Base-by-base conservation (phyloP, 2,113 vertebrate genomes). In the Bos indicus region DNA sequence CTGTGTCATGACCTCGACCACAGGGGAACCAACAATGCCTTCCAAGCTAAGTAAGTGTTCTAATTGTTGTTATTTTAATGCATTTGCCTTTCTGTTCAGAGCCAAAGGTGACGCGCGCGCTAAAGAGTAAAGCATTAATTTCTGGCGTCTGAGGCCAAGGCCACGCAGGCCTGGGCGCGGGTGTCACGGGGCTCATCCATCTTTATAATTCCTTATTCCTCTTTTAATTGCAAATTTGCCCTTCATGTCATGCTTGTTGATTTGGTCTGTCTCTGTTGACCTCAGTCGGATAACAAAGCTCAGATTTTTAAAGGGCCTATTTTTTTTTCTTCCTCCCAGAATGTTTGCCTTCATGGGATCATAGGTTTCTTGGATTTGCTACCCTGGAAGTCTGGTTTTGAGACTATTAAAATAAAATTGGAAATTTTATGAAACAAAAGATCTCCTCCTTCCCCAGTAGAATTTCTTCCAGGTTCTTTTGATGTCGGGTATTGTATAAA, bases 21-120 rank as follows among this genome's bases (percentile, higher is more conserved):
- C 99, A 99, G 99, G 98, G 99, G 99, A 98, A 99, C 99, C 98
- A 99, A 99, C 99, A 99, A 99, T 96, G 99, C 99, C 98, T 99
- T 99, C 98, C 99, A 99, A 98, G 99, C 99, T 97, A 99, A 99
- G 99, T 99, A 99, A 99, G 99, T 99, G 95, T 97, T 98, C 98
- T 98, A 96, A 98, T 98, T 99, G 98, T 98, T 98, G 98, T 98
- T 98, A 98, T 97, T 99, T 98, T 99, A 99, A 99, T 98, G 98
- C 98, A 97, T 90, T 98, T 99, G 98, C 98, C 97, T 98, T 98
- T 98, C 97, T 97, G 57, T 7, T 88, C 94, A 90, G 98, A 98
- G 98, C 98, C 98, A 98, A 99, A 98, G 98, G 98, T 99, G 98
- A 98, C 51, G 7, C 59, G 5, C 64, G 40, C 74, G 95, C 98